A percentile compares a stretch with the other conserved stretches of the same genome.
These are phyloP conservation scores for Paraescarpia echinospica DNA, from an alignment of 1,140 invertebrate species.

Conservation along the genomic window DNA sequence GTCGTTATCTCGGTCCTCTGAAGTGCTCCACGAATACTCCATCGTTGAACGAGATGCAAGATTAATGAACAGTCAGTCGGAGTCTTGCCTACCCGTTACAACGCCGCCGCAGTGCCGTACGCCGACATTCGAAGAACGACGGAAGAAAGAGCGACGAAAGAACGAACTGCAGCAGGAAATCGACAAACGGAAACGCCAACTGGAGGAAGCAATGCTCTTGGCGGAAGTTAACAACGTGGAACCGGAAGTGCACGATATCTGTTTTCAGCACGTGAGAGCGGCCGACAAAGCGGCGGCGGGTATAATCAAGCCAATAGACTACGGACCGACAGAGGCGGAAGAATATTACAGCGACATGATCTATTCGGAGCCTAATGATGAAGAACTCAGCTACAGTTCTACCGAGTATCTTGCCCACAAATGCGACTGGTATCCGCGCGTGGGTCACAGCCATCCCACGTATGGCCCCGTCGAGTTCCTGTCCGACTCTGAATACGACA, in stretches of 20 bases:
- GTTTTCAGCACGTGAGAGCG: slow-evolving; percentile 14
- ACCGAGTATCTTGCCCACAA: neutral
- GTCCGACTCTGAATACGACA: neutral
- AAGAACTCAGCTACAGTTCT: neutral
- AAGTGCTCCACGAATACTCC: slow-evolving; percentile 11
- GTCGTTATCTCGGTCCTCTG: slow-evolving; percentile 28
- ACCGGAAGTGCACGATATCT: slow-evolving; percentile 19
- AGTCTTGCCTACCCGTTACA: slow-evolving; percentile 22
- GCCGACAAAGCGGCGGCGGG: slow-evolving; percentile 7
- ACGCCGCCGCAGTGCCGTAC: slow-evolving; percentile 60
- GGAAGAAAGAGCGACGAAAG: slow-evolving; percentile 26
- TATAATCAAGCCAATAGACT: slow-evolving; percentile 31
- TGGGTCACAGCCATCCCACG: neutral
- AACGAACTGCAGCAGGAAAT: slow-evolving; percentile 67
- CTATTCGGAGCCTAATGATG: neutral
- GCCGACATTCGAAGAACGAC: slow-evolving; percentile 59
- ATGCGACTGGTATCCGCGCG: neutral
- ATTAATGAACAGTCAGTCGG: slow-evolving; percentile 26
- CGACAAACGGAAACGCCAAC: slow-evolving; percentile 65
- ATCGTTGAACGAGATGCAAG: slow-evolving; percentile 21
- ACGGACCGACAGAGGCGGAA: neutral
- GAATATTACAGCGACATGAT: slow-evolving; percentile 6
- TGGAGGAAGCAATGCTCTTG: slow-evolving; percentile 63
- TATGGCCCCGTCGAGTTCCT: neutral
- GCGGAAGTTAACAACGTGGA: slow-evolving; percentile 19